These are phyloP conservation scores for Buphagus erythrorhynchus DNA, from an alignment of 2,797 vertebrate genomes.

Conservation along the genomic window DNA sequence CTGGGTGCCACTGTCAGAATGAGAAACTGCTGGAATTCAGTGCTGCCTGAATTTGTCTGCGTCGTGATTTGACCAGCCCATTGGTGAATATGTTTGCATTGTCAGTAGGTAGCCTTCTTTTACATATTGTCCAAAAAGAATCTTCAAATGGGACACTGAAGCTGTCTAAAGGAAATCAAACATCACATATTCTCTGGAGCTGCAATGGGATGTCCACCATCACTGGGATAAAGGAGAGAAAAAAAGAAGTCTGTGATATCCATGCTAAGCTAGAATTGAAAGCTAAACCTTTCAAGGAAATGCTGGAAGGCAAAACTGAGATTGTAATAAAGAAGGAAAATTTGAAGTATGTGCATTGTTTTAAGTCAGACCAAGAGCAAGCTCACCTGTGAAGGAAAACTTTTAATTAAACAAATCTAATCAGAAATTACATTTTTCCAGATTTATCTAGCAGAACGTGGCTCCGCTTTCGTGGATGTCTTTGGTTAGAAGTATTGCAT, in stretches of 20 bases:
- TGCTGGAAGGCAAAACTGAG: neutral
- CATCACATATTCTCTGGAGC: neutral
- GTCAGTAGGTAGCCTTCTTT: neutral
- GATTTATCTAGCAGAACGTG: neutral
- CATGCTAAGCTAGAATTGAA: neutral
- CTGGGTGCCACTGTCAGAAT: neutral
- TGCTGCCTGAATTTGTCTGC: neutral
- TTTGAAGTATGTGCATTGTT: neutral
- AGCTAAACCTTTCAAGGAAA: neutral
- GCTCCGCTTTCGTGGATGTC: neutral
- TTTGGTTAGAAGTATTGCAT: neutral
- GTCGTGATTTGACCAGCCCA: neutral
- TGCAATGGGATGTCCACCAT: neutral
- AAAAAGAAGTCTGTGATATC: neutral
- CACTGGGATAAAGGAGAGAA: neutral
- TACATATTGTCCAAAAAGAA: neutral
- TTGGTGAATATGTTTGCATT: neutral
- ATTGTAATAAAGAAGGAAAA: neutral
- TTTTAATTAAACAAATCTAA: neutral
- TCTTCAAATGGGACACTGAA: neutral
- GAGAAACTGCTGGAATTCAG: neutral
- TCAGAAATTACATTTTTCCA: neutral
- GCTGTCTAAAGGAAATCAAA: neutral
- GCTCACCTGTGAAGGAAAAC: neutral
- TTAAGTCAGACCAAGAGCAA: neutral